phyloP scores from a whole-genome alignment of 2,888 invertebrate species.

The Temnothorax unifasciatus region DNA sequence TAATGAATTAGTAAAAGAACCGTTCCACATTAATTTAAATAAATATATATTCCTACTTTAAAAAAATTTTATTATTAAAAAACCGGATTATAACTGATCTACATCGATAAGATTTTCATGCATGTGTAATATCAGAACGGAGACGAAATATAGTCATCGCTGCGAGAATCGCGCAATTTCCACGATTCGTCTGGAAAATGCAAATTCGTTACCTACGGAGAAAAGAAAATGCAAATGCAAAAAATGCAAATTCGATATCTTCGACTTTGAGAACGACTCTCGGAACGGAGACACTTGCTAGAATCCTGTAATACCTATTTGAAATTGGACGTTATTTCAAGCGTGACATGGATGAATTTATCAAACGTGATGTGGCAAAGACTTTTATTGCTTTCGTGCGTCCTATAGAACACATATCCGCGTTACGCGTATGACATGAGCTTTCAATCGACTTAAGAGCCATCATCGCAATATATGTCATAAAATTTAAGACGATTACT shows the following conservation, averaged over 20 bases:
- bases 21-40: not conserved
- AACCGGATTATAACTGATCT: not conserved
- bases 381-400: constrained; percentile 50
- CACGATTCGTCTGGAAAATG: constrained; percentile 35
- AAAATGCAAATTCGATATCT: constrained; percentile 54
- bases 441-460: constrained; percentile 30
- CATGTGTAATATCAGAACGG: not conserved
- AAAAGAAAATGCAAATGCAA: constrained; percentile 54
- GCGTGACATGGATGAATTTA: constrained; percentile 65
- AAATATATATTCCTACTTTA: not conserved
- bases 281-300: constrained; percentile 3
- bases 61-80: not conserved
- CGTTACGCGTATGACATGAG: not conserved
- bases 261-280: constrained; percentile 36
- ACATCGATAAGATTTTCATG: constrained; percentile 30
- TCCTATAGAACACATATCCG: not conserved
- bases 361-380: constrained; percentile 53
- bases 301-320: constrained; percentile 59
- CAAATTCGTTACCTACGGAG: constrained; percentile 32
- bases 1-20: not conserved
- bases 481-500: not conserved
- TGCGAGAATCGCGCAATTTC: constrained; percentile 3
- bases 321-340: constrained; percentile 69
- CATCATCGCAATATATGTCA: not conserved
- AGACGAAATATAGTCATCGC: constrained; percentile 16